Conservation (phyloP, 2,113 vertebrate genomes). For the Rhea pennata region DNA sequence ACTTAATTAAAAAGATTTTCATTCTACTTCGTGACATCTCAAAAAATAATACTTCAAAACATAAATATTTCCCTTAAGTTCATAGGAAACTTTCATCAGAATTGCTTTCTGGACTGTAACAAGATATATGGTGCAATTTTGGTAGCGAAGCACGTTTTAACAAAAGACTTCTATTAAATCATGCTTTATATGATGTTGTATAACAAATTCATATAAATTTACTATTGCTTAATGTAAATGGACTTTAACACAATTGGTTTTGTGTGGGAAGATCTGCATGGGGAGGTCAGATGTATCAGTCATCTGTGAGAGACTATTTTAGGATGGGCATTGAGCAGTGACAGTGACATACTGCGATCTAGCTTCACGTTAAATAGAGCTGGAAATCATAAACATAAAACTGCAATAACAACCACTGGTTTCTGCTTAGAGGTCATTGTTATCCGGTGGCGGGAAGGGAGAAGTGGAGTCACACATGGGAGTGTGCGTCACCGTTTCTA, state of each 20-base stretch:
- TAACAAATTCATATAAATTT: not conserved
- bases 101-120: not conserved
- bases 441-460: not conserved
- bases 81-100: not conserved
- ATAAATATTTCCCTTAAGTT: not conserved
- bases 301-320: not conserved
- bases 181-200: not conserved
- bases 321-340: not conserved
- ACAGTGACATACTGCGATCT: not conserved
- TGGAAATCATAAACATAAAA: not conserved
- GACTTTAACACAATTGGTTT: accelerated
- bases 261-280: not conserved
- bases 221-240: not conserved
- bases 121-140: not conserved
- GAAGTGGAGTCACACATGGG: not conserved
- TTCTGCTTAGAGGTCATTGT: not conserved
- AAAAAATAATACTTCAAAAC: not conserved
- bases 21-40: not conserved
- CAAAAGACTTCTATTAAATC: not conserved
- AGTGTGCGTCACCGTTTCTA: not conserved
- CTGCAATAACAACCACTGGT: not conserved
- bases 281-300: not conserved
- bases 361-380: not conserved
- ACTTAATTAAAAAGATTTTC: not conserved
- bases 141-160: not conserved